phyloP scores from a whole-genome alignment of 2,113 vertebrate species.

The Vulpes lagopus region DNA sequence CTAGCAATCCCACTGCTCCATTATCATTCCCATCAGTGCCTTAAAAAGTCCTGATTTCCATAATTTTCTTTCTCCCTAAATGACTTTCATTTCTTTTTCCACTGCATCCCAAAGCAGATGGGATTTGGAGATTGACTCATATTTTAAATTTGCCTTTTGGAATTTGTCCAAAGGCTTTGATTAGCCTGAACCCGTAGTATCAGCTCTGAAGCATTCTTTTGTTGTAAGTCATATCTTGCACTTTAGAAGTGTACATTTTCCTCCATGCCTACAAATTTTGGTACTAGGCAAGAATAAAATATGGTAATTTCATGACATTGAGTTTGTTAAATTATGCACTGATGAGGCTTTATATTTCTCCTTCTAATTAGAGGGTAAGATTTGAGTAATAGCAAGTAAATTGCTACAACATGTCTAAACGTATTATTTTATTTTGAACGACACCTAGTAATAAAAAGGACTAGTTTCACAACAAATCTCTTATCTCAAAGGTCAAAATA shows the following conservation, averaged over 20 bases:
- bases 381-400: conserved; percentile 79
- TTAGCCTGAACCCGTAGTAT: conserved; percentile 27
- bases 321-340: conserved; percentile 77
- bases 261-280: conserved; percentile 68
- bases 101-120: conserved; percentile 73
- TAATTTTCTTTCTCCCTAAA: conserved; percentile 68
- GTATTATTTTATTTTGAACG: conserved; percentile 80
- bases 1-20: neutral
- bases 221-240: conserved; percentile 62
- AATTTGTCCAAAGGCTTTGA: conserved; percentile 76
- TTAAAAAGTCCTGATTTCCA: conserved; percentile 68
- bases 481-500: conserved; percentile 70
- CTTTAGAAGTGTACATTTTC: conserved; percentile 75
- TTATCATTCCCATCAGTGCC: neutral
- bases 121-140: conserved; percentile 68
- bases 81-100: conserved; percentile 75
- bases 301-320: conserved; percentile 73
- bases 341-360: conserved; percentile 79
- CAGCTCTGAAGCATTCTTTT: conserved; percentile 52
- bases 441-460: conserved; percentile 64
- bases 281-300: conserved; percentile 69
- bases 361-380: conserved; percentile 75
- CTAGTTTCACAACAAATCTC: conserved; percentile 76
- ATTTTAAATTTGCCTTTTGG: conserved; percentile 74
- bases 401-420: conserved; percentile 67